These are phyloP conservation scores for Littorina saxatilis DNA, from an alignment of 1,140 invertebrate genomes.

Conservation along the genomic window DNA sequence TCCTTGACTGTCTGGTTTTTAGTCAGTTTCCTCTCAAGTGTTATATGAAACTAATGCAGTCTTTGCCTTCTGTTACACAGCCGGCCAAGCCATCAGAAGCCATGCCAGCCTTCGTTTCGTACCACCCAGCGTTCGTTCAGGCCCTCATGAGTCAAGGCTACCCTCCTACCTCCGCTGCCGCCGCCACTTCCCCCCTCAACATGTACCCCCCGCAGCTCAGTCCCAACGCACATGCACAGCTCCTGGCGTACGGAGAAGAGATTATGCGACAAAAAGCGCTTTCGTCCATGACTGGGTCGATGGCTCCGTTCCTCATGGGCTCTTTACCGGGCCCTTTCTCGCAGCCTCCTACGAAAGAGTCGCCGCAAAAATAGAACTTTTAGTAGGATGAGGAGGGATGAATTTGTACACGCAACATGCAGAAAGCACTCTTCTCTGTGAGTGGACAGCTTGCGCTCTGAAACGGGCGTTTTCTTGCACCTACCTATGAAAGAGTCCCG, in stretches of 20 bases:
- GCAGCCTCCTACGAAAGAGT: slow-evolving; percentile 14
- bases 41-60: too few species aligned
- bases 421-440: too few species aligned
- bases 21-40: too few species aligned
- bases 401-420: slow-evolving; percentile 1
- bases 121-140: slow-evolving; percentile 47
- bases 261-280: slow-evolving; percentile 39
- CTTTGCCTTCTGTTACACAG: too few species aligned
- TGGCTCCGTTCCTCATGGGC: slow-evolving; percentile 14
- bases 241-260: slow-evolving; percentile 42
- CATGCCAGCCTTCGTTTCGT: neutral
- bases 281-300: neutral
- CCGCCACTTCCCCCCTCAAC: neutral
- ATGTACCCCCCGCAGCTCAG: slow-evolving; percentile 31
- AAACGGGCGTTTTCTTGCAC: too few species aligned
- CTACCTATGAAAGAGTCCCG: too few species aligned
- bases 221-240: slow-evolving; percentile 15
- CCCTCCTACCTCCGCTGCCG: neutral
- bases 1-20: too few species aligned
- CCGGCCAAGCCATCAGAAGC: slow-evolving; percentile 26
- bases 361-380: slow-evolving; percentile 23
- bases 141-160: neutral
- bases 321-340: slow-evolving; percentile 25
- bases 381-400: neutral
- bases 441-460: too few species aligned